These are phyloP conservation scores for Danio albolineatus DNA, from an alignment of 2,797 vertebrate species.

Conservation along the genomic window DNA sequence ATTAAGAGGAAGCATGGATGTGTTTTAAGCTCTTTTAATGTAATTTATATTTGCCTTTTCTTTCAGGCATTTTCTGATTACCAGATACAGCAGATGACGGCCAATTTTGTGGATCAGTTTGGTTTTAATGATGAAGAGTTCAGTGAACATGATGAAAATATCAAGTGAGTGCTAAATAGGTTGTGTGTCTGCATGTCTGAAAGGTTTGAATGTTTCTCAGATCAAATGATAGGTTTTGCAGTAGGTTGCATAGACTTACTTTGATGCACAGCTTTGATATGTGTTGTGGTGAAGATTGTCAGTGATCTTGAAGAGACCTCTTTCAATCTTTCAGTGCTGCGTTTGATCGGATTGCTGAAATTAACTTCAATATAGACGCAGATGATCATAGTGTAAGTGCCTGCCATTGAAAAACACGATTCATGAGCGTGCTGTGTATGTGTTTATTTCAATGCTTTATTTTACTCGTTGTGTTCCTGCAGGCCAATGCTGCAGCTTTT, in stretches of 20 bases:
- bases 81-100: conserved; percentile 98
- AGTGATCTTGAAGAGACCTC: neutral
- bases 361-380: conserved; percentile 93
- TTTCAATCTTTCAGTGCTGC: conserved; percentile 81
- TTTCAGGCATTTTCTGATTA: conserved; percentile 95
- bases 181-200: neutral
- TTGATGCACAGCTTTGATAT: neutral
- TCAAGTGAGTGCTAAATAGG: conserved; percentile 82
- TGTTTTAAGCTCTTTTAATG: neutral
- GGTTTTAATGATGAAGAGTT: conserved; percentile 98
- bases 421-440: neutral
- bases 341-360: conserved; percentile 95
- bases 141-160: conserved; percentile 94
- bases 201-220: neutral
- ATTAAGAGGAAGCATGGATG: neutral
- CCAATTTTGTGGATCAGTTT: conserved; percentile 97
- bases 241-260: neutral
- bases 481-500: conserved; percentile 93
- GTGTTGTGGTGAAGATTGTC: neutral
- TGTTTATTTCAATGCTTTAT: neutral
- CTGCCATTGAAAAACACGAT: neutral
- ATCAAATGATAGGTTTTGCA: neutral
- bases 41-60: neutral
- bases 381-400: conserved; percentile 95
- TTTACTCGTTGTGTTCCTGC: conserved; percentile 19